A percentile compares a stretch with the other conserved stretches of the same genome.
Conservation (phyloP, 2,888 invertebrate species). For the Tetanocera ferruginea region DNA sequence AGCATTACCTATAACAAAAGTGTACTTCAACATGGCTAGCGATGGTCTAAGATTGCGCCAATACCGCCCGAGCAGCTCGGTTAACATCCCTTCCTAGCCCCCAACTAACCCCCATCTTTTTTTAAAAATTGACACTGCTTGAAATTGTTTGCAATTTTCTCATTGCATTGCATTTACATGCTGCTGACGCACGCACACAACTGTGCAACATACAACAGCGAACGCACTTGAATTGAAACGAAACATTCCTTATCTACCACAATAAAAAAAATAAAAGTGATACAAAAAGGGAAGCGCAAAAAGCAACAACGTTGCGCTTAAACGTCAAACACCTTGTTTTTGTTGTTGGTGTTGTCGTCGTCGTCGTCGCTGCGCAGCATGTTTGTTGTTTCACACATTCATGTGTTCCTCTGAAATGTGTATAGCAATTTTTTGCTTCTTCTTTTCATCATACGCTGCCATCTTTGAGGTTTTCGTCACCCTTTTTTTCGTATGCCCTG, state of each 20-base stretch:
- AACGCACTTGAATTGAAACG: constrained; percentile 1
- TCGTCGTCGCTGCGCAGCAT: not conserved
- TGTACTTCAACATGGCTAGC: no score
- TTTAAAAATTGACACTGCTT: not conserved
- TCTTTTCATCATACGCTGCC: constrained; percentile 3
- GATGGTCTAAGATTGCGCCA: no score
- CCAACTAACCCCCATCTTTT: not conserved
- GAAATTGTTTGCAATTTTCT: constrained; percentile 1
- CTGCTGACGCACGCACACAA: not conserved
- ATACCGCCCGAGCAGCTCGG: no score
- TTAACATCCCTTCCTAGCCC: no score
- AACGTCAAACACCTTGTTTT: constrained; percentile 21
- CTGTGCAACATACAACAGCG: not conserved
- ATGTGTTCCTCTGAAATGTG: constrained; percentile 26
- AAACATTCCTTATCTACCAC: constrained; percentile 38
- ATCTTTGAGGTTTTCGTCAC: not conserved
- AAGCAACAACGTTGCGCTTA: constrained; percentile 9
- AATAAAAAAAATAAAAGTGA: constrained; percentile 24
- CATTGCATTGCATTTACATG: constrained; percentile 1
- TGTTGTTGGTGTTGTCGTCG: not conserved
- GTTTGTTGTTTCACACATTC: constrained; percentile 12
- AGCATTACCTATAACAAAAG: no score
- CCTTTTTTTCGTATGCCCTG: not conserved
- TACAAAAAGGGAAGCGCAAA: not conserved
- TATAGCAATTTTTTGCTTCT: constrained; percentile 33